phyloP scores from a whole-genome alignment of 2,797 vertebrate genomes.

The Antennarius maculatus region DNA sequence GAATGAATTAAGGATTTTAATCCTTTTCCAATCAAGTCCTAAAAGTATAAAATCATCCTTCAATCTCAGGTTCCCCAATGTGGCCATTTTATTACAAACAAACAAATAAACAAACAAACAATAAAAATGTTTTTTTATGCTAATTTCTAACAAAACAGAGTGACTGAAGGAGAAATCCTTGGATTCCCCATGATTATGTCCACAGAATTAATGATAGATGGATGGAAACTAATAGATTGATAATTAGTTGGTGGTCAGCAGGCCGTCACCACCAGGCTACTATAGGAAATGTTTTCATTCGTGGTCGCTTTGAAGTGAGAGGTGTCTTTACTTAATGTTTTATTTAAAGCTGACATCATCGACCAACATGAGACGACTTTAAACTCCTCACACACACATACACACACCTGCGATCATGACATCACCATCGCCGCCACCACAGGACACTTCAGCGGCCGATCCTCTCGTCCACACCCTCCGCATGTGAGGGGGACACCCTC shows the following conservation, averaged over 20 bases:
- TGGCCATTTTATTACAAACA: background rate
- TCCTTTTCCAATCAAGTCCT: too few relatives aligned
- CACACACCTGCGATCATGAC: constrained; percentile 38
- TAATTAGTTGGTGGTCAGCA: constrained; percentile 17
- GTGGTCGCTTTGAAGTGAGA: constrained; percentile 40
- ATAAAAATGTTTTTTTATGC: background rate
- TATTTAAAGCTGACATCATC: constrained; percentile 40
- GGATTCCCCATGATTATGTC: background rate
- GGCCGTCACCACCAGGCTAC: constrained; percentile 47
- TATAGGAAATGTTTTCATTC: constrained; percentile 35
- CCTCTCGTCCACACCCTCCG: constrained; percentile 77
- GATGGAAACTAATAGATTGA: constrained; percentile 18
- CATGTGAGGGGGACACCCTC: constrained; percentile 71
- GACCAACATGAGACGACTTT: constrained; percentile 66
- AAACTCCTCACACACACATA: constrained; percentile 64
- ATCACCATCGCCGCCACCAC: constrained; percentile 50
- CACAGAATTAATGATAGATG: constrained; percentile 6
- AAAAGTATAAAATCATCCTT: background rate
- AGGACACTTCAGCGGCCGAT: constrained; percentile 57
- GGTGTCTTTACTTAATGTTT: constrained; percentile 30
- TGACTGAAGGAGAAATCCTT: background rate
- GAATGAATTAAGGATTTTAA: too few relatives aligned
- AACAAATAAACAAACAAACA: too few relatives aligned
- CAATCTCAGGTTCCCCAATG: background rate
- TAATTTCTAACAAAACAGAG: background rate